These are phyloP conservation scores for Tragelaphus strepsiceros DNA, from an alignment of 2,113 vertebrate species.

Conservation along the genomic window DNA sequence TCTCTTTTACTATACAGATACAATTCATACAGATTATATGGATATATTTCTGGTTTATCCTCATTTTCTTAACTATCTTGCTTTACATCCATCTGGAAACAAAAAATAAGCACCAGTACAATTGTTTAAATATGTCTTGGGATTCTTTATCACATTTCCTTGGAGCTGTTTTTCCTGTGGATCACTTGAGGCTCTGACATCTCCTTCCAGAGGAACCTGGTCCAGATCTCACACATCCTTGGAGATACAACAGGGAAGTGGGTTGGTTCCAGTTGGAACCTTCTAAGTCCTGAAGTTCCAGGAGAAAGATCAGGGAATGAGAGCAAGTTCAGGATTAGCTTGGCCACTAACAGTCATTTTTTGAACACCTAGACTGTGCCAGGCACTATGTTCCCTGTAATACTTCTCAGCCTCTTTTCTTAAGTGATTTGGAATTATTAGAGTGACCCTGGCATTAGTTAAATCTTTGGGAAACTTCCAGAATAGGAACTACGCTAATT, in stretches of 20 bases:
- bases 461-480: background rate
- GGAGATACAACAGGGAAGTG: background rate
- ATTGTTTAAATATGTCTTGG: background rate
- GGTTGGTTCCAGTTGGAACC: background rate
- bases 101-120: background rate
- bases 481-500: background rate
- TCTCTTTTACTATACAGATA: background rate
- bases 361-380: background rate
- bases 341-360: background rate
- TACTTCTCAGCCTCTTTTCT: background rate
- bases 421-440: constrained; percentile 25
- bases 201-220: background rate
- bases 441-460: background rate
- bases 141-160: background rate
- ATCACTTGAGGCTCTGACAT: background rate
- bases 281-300: background rate
- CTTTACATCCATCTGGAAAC: background rate
- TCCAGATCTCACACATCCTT: background rate
- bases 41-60: background rate
- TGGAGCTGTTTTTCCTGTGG: background rate
- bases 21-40: background rate
- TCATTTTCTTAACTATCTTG: background rate
- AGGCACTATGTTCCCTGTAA: background rate
- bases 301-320: background rate
- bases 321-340: background rate